Evolutionary conservation across 2,797 vertebrate species (phyloP).

Genomic region (Melanotaenia boesemani): DNA sequence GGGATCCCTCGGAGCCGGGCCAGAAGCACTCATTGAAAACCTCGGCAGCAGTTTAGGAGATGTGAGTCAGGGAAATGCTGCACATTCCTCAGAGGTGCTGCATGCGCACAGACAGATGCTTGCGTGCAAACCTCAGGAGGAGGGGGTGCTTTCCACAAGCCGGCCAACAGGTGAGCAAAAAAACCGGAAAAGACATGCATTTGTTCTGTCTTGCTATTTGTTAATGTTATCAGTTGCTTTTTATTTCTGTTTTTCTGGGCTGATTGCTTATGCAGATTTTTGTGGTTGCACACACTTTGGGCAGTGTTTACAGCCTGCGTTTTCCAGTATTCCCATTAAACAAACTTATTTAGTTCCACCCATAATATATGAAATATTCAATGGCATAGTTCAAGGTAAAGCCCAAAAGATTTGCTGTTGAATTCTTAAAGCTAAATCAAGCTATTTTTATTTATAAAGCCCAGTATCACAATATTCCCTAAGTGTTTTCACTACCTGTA

Average conservation of each 20-base stretch:
- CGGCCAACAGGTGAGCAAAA: constrained; percentile 84
- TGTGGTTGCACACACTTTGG: constrained; percentile 29
- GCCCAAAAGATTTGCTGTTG: not conserved
- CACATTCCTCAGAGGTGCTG: constrained; percentile 76
- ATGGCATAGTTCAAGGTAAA: not conserved
- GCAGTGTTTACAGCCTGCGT: constrained; percentile 47
- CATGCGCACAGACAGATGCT: constrained; percentile 83
- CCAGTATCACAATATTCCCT: not conserved
- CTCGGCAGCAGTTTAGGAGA: constrained; percentile 56
- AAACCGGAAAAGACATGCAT: constrained; percentile 10
- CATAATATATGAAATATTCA: not conserved
- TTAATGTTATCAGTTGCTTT: constrained; percentile 1
- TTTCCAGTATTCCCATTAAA: constrained; percentile 47
- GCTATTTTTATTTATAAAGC: not conserved
- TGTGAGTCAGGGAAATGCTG: constrained; percentile 64
- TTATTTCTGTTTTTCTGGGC: constrained; percentile 3
- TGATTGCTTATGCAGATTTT: not conserved
- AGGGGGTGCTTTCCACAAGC: constrained; percentile 73
- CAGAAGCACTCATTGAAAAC: constrained; percentile 61
- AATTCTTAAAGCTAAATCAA: not conserved
- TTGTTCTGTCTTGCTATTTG: constrained; percentile 19
- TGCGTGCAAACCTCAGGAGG: constrained; percentile 83
- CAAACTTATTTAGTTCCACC: constrained; percentile 11
- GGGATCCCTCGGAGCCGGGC: not conserved
- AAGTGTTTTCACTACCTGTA: not conserved